These are phyloP conservation scores for Actenoides lindsayi DNA, from an alignment of 2,113 vertebrate genomes.

Conservation along the genomic window DNA sequence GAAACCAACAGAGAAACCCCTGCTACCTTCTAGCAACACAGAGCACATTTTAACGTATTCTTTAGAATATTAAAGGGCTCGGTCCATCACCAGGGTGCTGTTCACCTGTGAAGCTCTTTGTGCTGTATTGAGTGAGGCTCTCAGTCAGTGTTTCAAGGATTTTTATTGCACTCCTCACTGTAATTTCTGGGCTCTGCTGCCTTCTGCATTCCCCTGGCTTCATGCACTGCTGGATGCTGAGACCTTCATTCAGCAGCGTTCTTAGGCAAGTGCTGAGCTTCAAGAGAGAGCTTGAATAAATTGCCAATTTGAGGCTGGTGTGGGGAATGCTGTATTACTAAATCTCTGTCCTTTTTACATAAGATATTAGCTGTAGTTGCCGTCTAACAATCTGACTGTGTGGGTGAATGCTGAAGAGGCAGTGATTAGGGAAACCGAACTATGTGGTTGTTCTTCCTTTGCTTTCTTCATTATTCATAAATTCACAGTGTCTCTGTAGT, in stretches of 20 bases:
- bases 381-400: background rate
- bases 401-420: slow-evolving; percentile 18
- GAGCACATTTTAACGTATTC: background rate
- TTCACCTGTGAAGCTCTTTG: background rate
- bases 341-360: slow-evolving; percentile 4
- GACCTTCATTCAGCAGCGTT: background rate
- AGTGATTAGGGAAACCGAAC: slow-evolving; percentile 19
- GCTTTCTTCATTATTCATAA: slow-evolving; percentile 50
- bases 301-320: background rate
- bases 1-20: background rate
- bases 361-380: slow-evolving; percentile 8
- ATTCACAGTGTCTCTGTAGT: slow-evolving; percentile 27
- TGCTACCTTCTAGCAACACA: background rate
- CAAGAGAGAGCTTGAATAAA: background rate
- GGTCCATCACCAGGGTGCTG: background rate
- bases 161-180: background rate
- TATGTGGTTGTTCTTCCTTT: slow-evolving; percentile 17
- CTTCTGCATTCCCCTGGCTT: background rate
- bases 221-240: background rate
- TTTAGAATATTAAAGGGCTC: background rate
- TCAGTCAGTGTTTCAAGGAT: background rate
- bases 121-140: background rate
- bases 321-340: background rate
- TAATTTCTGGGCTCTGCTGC: background rate
- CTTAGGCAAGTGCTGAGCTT: background rate